Percentiles rank a stretch among this genome's conserved stretches.
Evolutionary conservation across 2,888 invertebrate genomes (phyloP).

Genomic region (Fragum sueziense): DNA sequence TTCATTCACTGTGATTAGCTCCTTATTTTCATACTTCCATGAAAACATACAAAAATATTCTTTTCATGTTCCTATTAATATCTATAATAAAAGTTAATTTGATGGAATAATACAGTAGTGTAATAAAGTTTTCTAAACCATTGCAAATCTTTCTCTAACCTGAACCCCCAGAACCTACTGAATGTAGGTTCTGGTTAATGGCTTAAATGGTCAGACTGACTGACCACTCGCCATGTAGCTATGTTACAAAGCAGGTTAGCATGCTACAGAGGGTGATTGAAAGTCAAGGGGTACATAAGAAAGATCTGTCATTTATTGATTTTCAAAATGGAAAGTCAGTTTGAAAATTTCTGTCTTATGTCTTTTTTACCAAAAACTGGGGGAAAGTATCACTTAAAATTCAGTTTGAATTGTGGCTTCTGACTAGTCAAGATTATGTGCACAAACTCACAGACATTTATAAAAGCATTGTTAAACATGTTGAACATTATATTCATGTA

Average conservation of each 20-base stretch:
- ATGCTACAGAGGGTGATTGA: constrained; percentile 42
- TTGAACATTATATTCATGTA: no score
- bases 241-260: constrained; percentile 46
- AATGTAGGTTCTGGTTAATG: constrained; percentile 25
- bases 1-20: neutral
- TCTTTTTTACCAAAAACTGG: no score
- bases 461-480: no score
- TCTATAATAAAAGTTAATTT: neutral
- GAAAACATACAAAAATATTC: neutral
- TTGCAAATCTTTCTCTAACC: constrained; percentile 26
- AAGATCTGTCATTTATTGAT: neutral
- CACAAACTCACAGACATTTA: no score
- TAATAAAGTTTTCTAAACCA: neutral
- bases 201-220: constrained; percentile 15
- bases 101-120: neutral
- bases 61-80: neutral
- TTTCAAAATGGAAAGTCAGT: neutral
- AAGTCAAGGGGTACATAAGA: constrained; percentile 42
- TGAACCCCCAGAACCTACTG: constrained; percentile 39
- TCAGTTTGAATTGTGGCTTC: no score
- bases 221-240: constrained; percentile 34
- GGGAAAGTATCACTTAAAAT: no score
- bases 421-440: no score
- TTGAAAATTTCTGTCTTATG: neutral
- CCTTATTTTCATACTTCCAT: neutral